Conservation (phyloP, 2,888 invertebrate species). For the Scelioninae gen. 1 region DNA sequence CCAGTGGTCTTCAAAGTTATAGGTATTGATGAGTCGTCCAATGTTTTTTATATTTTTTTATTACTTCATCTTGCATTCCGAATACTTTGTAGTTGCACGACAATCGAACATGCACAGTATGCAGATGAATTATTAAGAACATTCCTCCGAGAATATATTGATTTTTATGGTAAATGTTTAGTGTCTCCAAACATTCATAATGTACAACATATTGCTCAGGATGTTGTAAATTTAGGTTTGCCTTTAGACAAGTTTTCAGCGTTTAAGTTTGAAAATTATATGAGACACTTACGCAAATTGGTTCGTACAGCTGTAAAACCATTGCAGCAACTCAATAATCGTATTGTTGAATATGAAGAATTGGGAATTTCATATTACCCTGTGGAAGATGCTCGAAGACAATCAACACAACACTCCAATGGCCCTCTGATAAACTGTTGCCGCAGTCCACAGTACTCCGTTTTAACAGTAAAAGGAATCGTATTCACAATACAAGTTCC, state of each 20-base stretch:
- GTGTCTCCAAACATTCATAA: conserved; percentile 58
- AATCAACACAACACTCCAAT: background rate
- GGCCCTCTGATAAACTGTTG: background rate
- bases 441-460: background rate
- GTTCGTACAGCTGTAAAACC: conserved; percentile 4
- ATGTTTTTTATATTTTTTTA: conserved; percentile 32
- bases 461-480: background rate
- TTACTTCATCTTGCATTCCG: conserved; percentile 40
- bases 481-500: background rate
- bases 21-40: conserved; percentile 2
- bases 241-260: background rate
- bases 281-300: conserved; percentile 5
- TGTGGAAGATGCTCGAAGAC: too few relatives aligned
- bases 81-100: conserved; percentile 1
- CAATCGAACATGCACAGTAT: conserved; percentile 18
- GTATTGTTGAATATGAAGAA: conserved; percentile 9
- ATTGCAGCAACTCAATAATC: conserved; percentile 14
- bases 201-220: conserved; percentile 44
- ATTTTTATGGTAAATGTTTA: conserved; percentile 30
- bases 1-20: conserved; percentile 30
- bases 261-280: conserved; percentile 18
- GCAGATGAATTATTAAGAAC: conserved; percentile 29
- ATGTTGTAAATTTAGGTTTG: conserved; percentile 15
- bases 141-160: conserved; percentile 13
- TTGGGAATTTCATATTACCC: background rate